Percentiles rank a stretch among this genome's conserved stretches.
Evolutionary conservation across 2,113 vertebrate species (phyloP).

Genomic region (Otus sunia): DNA sequence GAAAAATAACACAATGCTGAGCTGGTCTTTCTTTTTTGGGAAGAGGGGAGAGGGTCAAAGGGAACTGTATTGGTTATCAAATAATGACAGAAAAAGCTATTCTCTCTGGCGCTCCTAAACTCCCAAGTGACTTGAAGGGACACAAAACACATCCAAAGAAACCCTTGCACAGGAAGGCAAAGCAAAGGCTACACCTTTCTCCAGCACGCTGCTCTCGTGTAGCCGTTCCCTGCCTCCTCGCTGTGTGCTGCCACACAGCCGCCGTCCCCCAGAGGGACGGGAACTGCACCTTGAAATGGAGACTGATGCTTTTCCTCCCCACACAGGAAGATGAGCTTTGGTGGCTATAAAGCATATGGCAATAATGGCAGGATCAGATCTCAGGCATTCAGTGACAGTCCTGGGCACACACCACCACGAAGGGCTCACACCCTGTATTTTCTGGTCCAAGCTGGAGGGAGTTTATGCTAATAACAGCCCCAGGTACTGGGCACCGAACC

Average conservation of each 20-base stretch:
- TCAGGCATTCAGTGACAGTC: fast-evolving
- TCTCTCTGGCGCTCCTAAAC: conserved; percentile 63
- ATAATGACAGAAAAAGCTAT: conserved; percentile 71
- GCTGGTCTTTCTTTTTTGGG: conserved; percentile 67
- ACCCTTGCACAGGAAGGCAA: conserved; percentile 12
- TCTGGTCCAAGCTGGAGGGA: background rate
- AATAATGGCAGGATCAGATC: background rate
- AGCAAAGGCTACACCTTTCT: conserved; percentile 47
- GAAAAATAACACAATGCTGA: conserved; percentile 72
- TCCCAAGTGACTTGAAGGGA: conserved; percentile 68
- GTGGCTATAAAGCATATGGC: background rate
- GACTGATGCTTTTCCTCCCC: background rate
- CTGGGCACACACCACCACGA: background rate
- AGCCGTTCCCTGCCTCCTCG: background rate
- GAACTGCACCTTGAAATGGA: background rate
- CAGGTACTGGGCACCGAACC: background rate
- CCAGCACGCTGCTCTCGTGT: background rate
- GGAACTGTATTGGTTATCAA: conserved; percentile 70
- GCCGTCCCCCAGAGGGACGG: background rate
- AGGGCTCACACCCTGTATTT: background rate
- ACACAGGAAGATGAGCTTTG: background rate
- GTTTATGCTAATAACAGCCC: background rate
- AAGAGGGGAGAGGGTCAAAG: conserved; percentile 70
- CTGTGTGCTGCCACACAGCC: background rate
- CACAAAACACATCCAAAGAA: conserved; percentile 69